phyloP scores from a whole-genome alignment of 2,888 invertebrate species.

The Glyphotaelius pellucidus region DNA sequence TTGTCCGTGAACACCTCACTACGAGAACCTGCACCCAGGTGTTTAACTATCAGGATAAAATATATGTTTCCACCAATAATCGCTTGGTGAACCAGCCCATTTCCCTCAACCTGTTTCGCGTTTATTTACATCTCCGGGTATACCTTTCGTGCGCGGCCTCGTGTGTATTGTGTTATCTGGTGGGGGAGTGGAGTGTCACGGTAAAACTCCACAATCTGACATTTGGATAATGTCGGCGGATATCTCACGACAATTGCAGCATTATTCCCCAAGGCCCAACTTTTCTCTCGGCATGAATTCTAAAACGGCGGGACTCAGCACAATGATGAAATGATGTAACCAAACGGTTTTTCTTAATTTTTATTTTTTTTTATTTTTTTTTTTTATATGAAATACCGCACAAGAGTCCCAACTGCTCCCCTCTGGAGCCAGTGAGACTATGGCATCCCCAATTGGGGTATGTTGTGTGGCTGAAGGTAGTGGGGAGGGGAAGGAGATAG shows the following conservation, averaged over 20 bases:
- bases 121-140: background rate
- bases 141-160: background rate
- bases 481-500: too few relatives aligned
- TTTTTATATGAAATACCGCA: too few relatives aligned
- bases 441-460: too few relatives aligned
- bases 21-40: too few relatives aligned
- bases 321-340: background rate
- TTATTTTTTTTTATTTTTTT: too few relatives aligned
- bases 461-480: too few relatives aligned
- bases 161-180: background rate
- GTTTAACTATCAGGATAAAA: too few relatives aligned
- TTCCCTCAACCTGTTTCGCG: background rate
- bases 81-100: background rate
- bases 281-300: background rate
- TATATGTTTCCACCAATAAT: background rate
- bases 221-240: constrained; percentile 13
- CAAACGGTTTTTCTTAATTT: too few relatives aligned
- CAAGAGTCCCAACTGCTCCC: too few relatives aligned
- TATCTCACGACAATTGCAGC: constrained; percentile 19
- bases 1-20: too few relatives aligned
- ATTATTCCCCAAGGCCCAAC: constrained; percentile 6
- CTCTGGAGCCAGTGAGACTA: too few relatives aligned
- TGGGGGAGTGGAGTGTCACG: background rate
- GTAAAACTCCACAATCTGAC: constrained; percentile 15
- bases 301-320: background rate